A percentile compares a stretch with the other conserved stretches of the same genome.
These are phyloP conservation scores for Pachyuromys duprasi DNA, from an alignment of 2,797 vertebrate species.

Conservation along the genomic window DNA sequence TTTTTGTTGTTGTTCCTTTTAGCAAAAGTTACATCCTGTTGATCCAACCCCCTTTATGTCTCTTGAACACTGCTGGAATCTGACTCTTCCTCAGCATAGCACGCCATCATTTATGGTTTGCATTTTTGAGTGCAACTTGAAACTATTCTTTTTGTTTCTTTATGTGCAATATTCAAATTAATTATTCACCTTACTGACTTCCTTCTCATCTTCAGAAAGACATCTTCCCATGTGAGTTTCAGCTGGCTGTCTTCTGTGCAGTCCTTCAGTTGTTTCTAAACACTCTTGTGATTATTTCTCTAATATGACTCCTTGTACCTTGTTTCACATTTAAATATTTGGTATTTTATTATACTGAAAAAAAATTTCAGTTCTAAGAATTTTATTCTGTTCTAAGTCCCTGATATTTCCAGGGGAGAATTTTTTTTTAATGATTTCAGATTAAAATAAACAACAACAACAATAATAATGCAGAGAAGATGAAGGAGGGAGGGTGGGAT, in stretches of 20 bases:
- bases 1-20: background rate
- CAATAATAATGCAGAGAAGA: too few species aligned
- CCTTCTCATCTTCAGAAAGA: background rate
- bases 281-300: background rate
- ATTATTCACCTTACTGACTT: background rate
- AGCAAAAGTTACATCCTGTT: background rate
- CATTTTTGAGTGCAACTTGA: background rate
- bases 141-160: conserved; percentile 15
- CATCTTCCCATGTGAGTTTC: background rate
- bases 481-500: too few species aligned
- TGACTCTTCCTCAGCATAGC: background rate
- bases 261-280: background rate
- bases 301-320: background rate
- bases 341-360: background rate
- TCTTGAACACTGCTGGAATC: background rate
- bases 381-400: background rate
- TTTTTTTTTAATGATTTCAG: background rate
- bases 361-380: background rate
- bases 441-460: too few species aligned
- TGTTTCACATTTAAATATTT: background rate
- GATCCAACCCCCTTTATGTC: background rate
- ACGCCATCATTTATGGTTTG: background rate
- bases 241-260: background rate
- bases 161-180: background rate
- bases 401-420: conserved; percentile 2